These are phyloP conservation scores for Mesorhabditis spiculigera DNA, from an alignment of 2,888 invertebrate species.

Conservation along the genomic window DNA sequence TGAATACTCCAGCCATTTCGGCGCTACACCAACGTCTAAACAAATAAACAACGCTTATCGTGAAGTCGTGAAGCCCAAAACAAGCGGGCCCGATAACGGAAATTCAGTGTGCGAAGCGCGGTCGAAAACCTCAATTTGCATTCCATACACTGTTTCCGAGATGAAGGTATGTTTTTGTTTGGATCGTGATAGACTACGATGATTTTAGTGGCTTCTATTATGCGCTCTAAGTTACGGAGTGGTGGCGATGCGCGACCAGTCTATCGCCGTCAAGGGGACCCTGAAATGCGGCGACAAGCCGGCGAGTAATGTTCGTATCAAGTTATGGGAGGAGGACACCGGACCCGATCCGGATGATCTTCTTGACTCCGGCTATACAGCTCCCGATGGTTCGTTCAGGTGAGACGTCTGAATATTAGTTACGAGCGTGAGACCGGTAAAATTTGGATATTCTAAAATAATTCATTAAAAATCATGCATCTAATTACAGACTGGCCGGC, in stretches of 20 bases:
- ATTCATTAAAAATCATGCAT: background rate
- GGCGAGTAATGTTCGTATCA: slow-evolving; percentile 33
- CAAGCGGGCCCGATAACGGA: too few species aligned
- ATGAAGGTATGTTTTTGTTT: too few species aligned
- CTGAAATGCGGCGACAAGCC: slow-evolving; percentile 34
- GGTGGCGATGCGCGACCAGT: slow-evolving; percentile 34
- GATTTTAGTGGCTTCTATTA: too few species aligned
- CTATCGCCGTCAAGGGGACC: slow-evolving; percentile 37
- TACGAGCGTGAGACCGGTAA: background rate
- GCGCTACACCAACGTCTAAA: too few species aligned
- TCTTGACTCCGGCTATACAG: slow-evolving; percentile 41
- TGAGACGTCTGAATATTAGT: background rate
- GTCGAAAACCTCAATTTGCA: too few species aligned
- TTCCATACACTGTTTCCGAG: too few species aligned
- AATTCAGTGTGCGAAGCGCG: too few species aligned
- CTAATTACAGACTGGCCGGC: slow-evolving; percentile 15
- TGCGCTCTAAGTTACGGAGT: too few species aligned
- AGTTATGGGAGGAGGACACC: slow-evolving; percentile 45
- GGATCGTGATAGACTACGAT: too few species aligned
- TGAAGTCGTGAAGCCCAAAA: too few species aligned
- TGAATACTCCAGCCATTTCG: too few species aligned
- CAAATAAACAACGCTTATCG: too few species aligned
- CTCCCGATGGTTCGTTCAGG: slow-evolving; percentile 31
- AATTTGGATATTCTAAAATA: background rate
- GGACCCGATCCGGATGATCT: slow-evolving; percentile 45